phyloP scores from a whole-genome alignment of 2,113 vertebrate genomes.

The Pseudorectes ferrugineus region DNA sequence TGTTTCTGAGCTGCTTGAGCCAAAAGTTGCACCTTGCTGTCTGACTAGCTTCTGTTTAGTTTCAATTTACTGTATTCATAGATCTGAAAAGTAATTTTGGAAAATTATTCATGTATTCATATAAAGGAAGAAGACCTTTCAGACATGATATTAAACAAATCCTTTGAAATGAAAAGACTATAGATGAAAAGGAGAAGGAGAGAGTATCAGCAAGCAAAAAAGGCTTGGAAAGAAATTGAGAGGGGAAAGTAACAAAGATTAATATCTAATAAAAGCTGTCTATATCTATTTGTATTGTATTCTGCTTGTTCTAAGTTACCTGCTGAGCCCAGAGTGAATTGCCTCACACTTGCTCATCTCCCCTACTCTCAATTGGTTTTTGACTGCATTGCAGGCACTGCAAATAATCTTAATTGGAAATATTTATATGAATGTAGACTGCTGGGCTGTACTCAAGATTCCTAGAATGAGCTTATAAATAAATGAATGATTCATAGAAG shows the following conservation, averaged over 20 bases:
- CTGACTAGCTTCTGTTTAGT: neutral
- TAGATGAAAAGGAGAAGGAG: neutral
- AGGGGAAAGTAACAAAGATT: neutral
- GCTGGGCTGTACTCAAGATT: neutral
- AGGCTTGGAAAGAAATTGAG: neutral
- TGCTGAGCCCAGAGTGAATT: neutral
- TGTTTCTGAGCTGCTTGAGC: neutral
- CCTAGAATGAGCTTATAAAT: neutral
- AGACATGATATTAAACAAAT: neutral
- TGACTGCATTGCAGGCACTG: neutral
- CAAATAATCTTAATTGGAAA: slow-evolving; percentile 8
- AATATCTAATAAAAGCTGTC: neutral
- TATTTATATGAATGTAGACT: neutral
- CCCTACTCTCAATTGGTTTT: neutral
- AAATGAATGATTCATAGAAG: slow-evolving; percentile 8
- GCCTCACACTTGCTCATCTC: neutral
- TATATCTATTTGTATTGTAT: neutral
- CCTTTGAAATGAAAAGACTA: neutral
- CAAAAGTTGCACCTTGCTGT: neutral
- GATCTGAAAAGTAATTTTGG: neutral
- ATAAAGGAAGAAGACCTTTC: neutral
- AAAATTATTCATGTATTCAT: slow-evolving; percentile 13
- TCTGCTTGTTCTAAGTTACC: neutral
- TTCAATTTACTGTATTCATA: neutral
- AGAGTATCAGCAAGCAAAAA: neutral